Evolutionary conservation across 2,888 invertebrate genomes (phyloP).

Genomic region (Deroplatys truncata): DNA sequence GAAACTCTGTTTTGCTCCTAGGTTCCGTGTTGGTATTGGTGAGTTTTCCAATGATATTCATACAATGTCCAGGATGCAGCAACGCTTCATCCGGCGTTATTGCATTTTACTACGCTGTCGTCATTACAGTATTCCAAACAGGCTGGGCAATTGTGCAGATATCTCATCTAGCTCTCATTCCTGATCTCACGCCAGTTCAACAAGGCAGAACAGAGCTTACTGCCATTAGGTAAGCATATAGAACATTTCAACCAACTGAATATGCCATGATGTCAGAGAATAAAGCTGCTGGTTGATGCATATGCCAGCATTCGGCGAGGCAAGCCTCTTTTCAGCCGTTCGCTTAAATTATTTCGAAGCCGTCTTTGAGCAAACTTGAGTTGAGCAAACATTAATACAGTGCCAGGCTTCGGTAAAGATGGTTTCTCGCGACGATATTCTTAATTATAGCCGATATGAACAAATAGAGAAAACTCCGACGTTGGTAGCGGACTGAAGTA

Average conservation of each 20-base stretch:
- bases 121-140: slow-evolving; percentile 77
- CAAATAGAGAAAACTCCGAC: too few relatives aligned
- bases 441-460: too few relatives aligned
- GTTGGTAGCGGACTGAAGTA: too few relatives aligned
- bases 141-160: slow-evolving; percentile 95
- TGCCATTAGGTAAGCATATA: slow-evolving; percentile 61
- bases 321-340: too few relatives aligned
- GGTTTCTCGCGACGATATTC: too few relatives aligned
- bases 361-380: too few relatives aligned
- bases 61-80: slow-evolving; percentile 59
- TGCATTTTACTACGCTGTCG: slow-evolving; percentile 46
- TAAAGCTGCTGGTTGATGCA: not conserved
- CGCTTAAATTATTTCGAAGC: too few relatives aligned
- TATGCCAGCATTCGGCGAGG: not conserved
- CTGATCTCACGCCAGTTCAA: slow-evolving; percentile 67
- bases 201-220: slow-evolving; percentile 72
- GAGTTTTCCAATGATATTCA: slow-evolving; percentile 76
- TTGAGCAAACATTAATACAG: too few relatives aligned
- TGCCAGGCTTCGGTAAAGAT: too few relatives aligned
- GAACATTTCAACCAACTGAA: too few relatives aligned
- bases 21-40: slow-evolving; percentile 63
- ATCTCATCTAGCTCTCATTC: slow-evolving; percentile 87
- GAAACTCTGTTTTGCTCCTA: slow-evolving; percentile 39
- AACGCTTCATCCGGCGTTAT: slow-evolving; percentile 37
- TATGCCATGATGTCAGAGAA: too few relatives aligned